Conservation (phyloP, 2,888 invertebrate species). For the Caenorhabditis zanzibari region DNA sequence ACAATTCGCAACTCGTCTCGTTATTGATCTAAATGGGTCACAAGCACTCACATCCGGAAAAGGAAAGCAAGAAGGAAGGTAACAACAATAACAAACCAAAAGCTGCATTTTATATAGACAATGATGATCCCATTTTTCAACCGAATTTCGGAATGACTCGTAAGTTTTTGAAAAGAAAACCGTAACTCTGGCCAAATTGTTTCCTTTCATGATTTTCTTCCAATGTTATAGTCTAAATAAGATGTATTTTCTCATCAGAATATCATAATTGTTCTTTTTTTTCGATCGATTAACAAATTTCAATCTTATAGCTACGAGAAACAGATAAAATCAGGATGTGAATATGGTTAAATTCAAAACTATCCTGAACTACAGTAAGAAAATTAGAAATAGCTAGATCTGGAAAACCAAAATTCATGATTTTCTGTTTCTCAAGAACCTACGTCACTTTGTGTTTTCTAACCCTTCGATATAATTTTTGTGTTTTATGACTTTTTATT, state of each 20-base stretch:
- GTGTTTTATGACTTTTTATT: conserved; percentile 16
- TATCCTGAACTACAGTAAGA: too few species aligned
- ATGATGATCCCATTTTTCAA: conserved; percentile 29
- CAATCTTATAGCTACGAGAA: too few species aligned
- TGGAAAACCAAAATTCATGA: too few species aligned
- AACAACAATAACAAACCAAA: conserved; percentile 38
- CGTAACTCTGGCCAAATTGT: too few species aligned
- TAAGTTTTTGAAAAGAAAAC: conserved; percentile 28
- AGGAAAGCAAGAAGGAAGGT: conserved; percentile 28
- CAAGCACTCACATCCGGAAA: conserved; percentile 43
- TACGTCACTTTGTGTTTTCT: conserved; percentile 46
- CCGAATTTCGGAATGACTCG: conserved; percentile 19
- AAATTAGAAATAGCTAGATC: too few species aligned
- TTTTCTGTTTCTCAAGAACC: too few species aligned
- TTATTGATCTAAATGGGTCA: conserved; percentile 47
- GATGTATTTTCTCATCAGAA: too few species aligned
- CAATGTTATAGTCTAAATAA: too few species aligned
- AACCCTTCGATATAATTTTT: conserved; percentile 4
- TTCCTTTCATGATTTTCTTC: background rate
- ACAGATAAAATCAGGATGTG: too few species aligned
- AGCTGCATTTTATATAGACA: conserved; percentile 28
- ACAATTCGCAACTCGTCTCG: background rate
- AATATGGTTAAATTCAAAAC: too few species aligned
- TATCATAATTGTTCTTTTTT: too few species aligned
- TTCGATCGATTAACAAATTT: too few species aligned